Percentiles rank a stretch among this genome's conserved stretches.
Evolutionary conservation across 2,797 vertebrate species (phyloP).

Genomic region (Halcyon smyrnensis): DNA sequence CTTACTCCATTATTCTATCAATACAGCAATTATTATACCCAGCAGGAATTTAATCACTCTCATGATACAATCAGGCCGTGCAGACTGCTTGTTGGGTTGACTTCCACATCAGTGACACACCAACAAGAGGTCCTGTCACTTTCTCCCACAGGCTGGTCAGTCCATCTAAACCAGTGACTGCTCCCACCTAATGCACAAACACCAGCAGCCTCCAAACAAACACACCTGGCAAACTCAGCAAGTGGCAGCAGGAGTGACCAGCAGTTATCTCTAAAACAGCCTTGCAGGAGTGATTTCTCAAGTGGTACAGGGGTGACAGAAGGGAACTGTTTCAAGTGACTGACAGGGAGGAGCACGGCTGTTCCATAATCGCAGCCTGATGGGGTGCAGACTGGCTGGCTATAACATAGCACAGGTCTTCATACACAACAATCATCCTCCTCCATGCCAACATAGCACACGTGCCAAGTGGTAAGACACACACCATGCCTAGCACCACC

Average conservation of each 20-base stretch:
- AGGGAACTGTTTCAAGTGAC: background rate
- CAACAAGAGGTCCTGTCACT: background rate
- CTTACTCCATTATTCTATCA: background rate
- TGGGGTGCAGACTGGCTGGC: background rate
- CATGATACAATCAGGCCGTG: background rate
- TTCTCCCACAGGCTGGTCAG: background rate
- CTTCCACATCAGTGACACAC: background rate
- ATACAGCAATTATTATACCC: constrained; percentile 45
- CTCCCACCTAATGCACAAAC: accelerated
- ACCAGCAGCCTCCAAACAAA: background rate
- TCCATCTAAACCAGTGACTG: accelerated
- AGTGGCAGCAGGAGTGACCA: background rate
- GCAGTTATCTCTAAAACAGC: background rate
- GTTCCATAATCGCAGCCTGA: too few species aligned
- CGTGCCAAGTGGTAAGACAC: too few species aligned
- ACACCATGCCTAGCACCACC: too few species aligned
- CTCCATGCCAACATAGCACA: accelerated
- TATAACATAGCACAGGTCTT: too few species aligned
- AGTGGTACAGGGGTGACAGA: background rate
- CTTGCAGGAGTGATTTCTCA: background rate
- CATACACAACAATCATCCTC: background rate
- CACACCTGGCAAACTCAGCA: too few species aligned
- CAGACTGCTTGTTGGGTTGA: background rate
- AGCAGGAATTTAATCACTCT: constrained; percentile 54
- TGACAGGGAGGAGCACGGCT: background rate